Percentiles rank a stretch among this genome's conserved stretches.
Evolutionary conservation across 2,113 vertebrate species (phyloP).

Genomic region (Laterallus jamaicensis): DNA sequence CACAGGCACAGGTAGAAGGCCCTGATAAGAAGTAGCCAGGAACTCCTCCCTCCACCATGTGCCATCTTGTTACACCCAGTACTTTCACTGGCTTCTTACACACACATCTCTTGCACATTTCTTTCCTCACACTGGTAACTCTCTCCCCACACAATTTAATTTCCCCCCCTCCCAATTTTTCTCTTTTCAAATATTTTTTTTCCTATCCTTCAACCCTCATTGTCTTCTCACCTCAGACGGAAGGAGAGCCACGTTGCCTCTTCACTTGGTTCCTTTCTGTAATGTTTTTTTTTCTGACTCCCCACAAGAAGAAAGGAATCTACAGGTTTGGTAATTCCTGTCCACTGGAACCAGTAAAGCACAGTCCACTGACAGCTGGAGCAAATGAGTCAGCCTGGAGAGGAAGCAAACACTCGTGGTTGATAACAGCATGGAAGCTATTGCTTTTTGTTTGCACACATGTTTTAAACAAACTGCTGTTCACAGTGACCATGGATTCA

Average conservation of each 20-base stretch:
- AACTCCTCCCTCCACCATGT: background rate
- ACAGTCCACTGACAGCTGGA: background rate
- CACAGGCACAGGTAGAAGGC: background rate
- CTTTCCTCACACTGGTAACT: background rate
- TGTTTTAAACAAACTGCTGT: background rate
- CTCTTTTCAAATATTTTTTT: background rate
- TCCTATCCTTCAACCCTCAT: background rate
- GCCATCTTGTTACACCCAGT: background rate
- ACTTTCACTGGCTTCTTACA: background rate
- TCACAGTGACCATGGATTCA: background rate
- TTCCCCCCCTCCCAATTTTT: background rate
- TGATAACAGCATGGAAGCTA: background rate
- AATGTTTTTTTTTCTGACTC: background rate
- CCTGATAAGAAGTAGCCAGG: slow-evolving; percentile 12
- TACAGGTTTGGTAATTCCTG: background rate
- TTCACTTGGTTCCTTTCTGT: background rate
- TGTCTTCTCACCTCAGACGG: background rate
- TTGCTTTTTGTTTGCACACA: background rate
- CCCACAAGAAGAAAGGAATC: background rate
- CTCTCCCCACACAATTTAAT: background rate
- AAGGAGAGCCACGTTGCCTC: background rate
- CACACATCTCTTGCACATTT: background rate
- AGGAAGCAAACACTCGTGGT: background rate
- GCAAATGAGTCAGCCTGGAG: background rate
- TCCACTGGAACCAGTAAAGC: background rate